These are phyloP conservation scores for Poliocrania exsul DNA, from an alignment of 2,797 vertebrate species.

Conservation along the genomic window DNA sequence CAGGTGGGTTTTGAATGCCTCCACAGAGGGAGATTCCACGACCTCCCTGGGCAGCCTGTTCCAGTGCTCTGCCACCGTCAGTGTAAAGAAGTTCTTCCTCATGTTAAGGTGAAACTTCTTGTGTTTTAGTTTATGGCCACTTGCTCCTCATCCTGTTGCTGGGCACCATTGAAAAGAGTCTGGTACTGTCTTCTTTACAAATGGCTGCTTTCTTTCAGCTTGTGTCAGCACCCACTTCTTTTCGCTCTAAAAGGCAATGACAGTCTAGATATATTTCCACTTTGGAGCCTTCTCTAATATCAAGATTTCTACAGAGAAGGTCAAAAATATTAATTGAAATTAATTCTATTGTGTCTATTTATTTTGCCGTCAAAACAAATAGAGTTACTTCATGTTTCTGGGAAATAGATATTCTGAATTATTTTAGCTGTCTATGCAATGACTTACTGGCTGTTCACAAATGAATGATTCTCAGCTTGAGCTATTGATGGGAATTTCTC, in stretches of 20 bases:
- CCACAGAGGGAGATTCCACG: neutral
- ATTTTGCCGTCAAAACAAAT: slow-evolving; percentile 27
- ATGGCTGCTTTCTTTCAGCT: neutral
- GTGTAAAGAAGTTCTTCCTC: neutral
- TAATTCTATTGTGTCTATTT: slow-evolving; percentile 15
- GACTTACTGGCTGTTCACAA: neutral
- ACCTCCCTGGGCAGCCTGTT: neutral
- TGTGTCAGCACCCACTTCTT: neutral
- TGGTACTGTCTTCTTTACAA: neutral
- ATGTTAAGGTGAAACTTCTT: fast-evolving
- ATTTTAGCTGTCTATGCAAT: neutral
- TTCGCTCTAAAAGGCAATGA: neutral
- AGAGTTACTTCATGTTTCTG: neutral
- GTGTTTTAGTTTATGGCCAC: neutral
- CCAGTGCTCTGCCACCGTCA: neutral
- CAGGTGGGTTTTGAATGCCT: neutral
- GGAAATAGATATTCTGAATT: slow-evolving; percentile 38
- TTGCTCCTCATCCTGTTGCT: neutral
- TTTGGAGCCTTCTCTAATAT: neutral
- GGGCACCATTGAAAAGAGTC: neutral
- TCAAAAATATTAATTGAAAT: slow-evolving; percentile 13
- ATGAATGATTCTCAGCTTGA: neutral
- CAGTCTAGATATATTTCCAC: neutral
- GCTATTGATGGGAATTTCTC: neutral
- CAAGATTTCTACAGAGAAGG: neutral